Evolutionary conservation across 2,113 vertebrate species (phyloP), one percentile per base, ranked within the genome.

Genomic region (Scomber scombrus): DNA sequence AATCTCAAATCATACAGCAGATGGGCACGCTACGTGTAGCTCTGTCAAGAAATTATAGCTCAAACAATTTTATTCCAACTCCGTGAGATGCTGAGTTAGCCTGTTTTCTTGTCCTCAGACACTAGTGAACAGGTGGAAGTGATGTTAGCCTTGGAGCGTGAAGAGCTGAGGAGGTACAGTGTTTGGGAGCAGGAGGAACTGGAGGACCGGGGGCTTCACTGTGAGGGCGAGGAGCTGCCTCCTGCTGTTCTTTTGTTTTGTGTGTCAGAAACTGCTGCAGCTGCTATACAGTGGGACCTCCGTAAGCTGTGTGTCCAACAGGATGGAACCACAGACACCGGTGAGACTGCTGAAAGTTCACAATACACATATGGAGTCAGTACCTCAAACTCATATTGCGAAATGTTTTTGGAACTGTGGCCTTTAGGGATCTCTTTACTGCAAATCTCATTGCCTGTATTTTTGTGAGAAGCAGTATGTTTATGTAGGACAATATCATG

Each of bases 231-330:
- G 0, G 57, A 71, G 0, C 12, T 1, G 1, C 88, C 90, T 23
- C 47, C 66, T 3, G 78, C 90, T 29, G 51, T 95, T 7, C 89
- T 98, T 87, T 94, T 97, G 73, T 91, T 97, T 13, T 97, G 92
- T 91, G 86, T 97, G 34, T 94, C 96, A 31, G 86, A 94, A 72
- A 80, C 92, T 80, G 96, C 95, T 61, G 87, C 95, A 46, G 91
- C 93, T 31, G 89, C 91, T 3, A 70, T 96, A 73, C 90, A 95
- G 76, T 89, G 34, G n/a, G 64, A 90, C 0, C 84, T 94, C 16
- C 14, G 43, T 11, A 26, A 77, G 46, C 76, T 92, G 34, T 60
- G 40, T 0, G n/a, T 34, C 11, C 34, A 79, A 21, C 45, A 78
- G 3, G 63, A 57, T 3, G 11, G 7, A 62, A 31, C 19, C 23